phyloP scores from a whole-genome alignment of 2,888 invertebrate genomes.

The Drosophila atripex region DNA sequence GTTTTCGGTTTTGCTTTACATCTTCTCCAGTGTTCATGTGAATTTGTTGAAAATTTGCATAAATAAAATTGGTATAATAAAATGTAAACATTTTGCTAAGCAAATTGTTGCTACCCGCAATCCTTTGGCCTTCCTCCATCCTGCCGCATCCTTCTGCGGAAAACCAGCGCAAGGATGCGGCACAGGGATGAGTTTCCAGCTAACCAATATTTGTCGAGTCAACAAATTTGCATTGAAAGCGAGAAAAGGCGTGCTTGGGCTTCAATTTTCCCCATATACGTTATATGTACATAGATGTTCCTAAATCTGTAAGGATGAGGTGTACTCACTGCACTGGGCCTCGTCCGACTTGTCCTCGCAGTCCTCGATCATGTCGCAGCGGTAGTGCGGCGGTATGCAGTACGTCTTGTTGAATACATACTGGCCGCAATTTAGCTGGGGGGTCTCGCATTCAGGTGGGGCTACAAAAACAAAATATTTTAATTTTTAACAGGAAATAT shows the following conservation, averaged over 20 bases:
- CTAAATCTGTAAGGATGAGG: no score
- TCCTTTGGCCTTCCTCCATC: background rate
- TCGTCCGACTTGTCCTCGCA: slow-evolving; percentile 98
- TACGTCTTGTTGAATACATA: slow-evolving; percentile 98
- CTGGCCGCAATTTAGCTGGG: slow-evolving; percentile 95
- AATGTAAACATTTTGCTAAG: slow-evolving; percentile 75
- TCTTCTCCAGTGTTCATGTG: slow-evolving; percentile 31
- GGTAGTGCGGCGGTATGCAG: slow-evolving; percentile 96
- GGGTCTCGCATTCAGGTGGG: slow-evolving; percentile 96
- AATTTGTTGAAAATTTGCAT: slow-evolving; percentile 72
- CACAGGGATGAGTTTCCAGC: background rate
- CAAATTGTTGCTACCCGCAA: slow-evolving; percentile 60
- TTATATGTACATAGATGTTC: background rate
- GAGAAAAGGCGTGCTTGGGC: slow-evolving; percentile 28
- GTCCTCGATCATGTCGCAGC: slow-evolving; percentile 97
- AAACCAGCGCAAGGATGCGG: background rate
- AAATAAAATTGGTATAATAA: slow-evolving; percentile 77
- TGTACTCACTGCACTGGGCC: slow-evolving; percentile 95
- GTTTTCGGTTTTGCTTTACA: slow-evolving; percentile 1
- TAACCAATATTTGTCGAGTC: slow-evolving; percentile 63
- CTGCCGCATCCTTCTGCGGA: no score
- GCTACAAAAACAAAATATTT: slow-evolving; percentile 85
- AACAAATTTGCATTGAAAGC: slow-evolving; percentile 67
- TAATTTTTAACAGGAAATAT: background rate
- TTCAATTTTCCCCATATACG: slow-evolving; percentile 3